Evolutionary conservation across 2,797 vertebrate genomes (phyloP), one percentile per base, ranked within the genome.

Genomic region (Sebastes diploproa): DNA sequence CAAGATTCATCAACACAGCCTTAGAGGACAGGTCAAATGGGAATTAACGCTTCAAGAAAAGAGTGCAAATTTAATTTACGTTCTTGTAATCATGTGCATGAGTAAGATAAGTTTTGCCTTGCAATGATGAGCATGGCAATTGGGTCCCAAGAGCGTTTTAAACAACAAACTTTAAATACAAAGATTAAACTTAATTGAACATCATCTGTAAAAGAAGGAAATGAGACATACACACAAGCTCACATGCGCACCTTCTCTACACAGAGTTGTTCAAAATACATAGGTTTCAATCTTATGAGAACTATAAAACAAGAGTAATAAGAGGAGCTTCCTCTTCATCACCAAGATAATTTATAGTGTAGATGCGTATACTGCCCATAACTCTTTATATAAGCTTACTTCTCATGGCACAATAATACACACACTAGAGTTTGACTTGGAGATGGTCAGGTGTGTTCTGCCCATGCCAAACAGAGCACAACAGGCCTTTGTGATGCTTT

Each of bases 11-110:
- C 58, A 74, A 32, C 46, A 5, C 22, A 7, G 64, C 73, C 25
- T 55, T 20, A 14, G 79, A 86, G 78, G 75, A 84, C 67, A 69
- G 81, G 79, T 85, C 73, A 70, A 89, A 83, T 71, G 86, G 81
- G 89, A 91, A 85, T 89, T 77, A 79, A 54, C 1, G 69, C 86
- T 76, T 54, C 22, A 54, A 83, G 85, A 66, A 36, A 69, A 38
- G 50, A 65, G 25, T 58, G 62, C 6, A 71, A 64, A 75, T 84
- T 79, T 85, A 82, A 89, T 90, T 89, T 64, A 68, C 58, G 46
- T 81, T 83, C 63, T 25, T 46, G 32, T 86, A 80, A 89, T 87
- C 79, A 59, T 80, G 72, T 59, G 66, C 36, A 36, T 6, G 68
- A 77, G 67, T 25, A 30, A 84, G 77, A 83, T 88, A 74, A 76